Base-by-base conservation (phyloP, 92 coral and sea anemone species). In the Phymanthus crucifer region DNA sequence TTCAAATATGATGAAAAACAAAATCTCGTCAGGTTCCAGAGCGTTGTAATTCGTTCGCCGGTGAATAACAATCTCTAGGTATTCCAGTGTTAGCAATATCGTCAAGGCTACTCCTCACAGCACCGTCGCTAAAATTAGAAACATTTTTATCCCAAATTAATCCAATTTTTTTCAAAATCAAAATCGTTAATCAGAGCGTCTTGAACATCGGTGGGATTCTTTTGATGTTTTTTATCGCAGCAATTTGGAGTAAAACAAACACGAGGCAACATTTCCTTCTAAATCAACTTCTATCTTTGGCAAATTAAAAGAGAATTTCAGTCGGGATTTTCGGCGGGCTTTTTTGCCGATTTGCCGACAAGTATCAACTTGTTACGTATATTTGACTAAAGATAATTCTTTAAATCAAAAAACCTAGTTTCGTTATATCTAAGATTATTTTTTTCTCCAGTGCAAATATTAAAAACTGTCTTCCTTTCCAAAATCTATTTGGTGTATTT, bases 211-310 rank as follows among this genome's bases (percentile, higher is more conserved):
- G 70, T 18, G 17, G 27, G 10, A 13, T 29, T 32, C 70, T 57
- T 76, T 76, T 35, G 66, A 54, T 40, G 66, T 76, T 54, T 76
- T n/a, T 76, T 54, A 76, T 76, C 80, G 31, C 16, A 56, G 64
- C 66, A 73, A 23, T 73, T 73, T 26, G 36, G 32, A 52, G 70
- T 21, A 76, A 54, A 37, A 57, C 70, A 33, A 34, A 52, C 32
- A 76, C n/a, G 7, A 61, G n/a, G 48, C 29, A 57, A 76, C 70
- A 56, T 40, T 29, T 61, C 68, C 0, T 6, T 24, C 68, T 12
- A 29, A 24, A 29, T 61, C 68, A 26, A 61, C 35, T 26, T 6
- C 32, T 27, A 24, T 61, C 32, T 61, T 23, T 54, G 27, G 19
- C 68, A 61, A 61, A 61, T 61, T 26, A 61, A 61, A 61, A 61